Conservation (phyloP, 2,797 vertebrate species). For the Oceanodroma leucorhoa region DNA sequence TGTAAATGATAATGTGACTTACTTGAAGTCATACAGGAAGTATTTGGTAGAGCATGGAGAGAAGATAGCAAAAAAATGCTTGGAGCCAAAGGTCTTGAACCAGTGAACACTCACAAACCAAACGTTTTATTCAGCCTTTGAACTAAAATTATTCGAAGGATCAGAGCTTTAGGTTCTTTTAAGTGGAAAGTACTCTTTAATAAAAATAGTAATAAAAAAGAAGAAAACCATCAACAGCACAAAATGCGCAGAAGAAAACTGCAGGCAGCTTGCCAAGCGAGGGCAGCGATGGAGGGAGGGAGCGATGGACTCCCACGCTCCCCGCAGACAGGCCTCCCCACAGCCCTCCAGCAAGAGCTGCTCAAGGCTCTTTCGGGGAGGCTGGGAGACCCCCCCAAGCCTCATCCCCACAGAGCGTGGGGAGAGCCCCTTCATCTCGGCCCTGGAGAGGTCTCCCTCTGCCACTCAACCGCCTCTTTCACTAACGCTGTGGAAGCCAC, state of each 20-base stretch:
- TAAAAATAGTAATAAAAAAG: background rate
- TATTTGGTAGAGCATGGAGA: background rate
- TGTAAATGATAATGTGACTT: background rate
- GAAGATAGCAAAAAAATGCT: background rate
- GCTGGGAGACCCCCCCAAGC: accelerated
- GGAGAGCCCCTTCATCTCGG: accelerated
- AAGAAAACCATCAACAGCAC: background rate
- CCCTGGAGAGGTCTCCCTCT: background rate
- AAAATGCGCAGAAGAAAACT: accelerated
- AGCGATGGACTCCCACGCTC: accelerated
- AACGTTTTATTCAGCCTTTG: background rate
- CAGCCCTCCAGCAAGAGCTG: background rate
- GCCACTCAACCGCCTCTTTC: too few species aligned
- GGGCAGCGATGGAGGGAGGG: accelerated
- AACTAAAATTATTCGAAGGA: background rate
- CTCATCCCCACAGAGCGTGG: accelerated
- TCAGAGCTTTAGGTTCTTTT: background rate
- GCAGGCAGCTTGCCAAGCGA: background rate
- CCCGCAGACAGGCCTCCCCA: too few species aligned
- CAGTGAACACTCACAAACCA: background rate
- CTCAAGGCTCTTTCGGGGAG: background rate
- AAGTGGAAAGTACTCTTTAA: background rate
- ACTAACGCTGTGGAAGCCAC: accelerated
- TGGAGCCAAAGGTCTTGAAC: background rate
- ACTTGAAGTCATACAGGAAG: background rate